Evolutionary conservation across 2,797 vertebrate species (phyloP).

Genomic region (Distichodus sexfasciatus): DNA sequence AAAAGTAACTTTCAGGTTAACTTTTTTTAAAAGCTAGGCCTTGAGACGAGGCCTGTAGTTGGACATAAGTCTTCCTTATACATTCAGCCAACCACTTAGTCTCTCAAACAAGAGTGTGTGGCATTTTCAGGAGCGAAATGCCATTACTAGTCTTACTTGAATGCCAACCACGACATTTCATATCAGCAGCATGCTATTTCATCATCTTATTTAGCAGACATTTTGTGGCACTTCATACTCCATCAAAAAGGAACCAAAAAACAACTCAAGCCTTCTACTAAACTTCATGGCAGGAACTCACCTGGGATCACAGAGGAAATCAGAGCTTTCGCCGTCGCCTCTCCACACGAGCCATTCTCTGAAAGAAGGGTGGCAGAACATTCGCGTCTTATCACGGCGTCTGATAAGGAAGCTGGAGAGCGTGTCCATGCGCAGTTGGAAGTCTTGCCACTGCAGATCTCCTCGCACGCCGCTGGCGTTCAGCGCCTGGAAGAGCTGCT

Average conservation of each 20-base stretch:
- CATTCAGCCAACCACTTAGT: not conserved
- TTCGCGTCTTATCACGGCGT: constrained; percentile 92
- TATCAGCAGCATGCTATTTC: not conserved
- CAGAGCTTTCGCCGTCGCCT: constrained; percentile 89
- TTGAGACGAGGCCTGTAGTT: not conserved
- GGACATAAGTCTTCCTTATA: too few species aligned
- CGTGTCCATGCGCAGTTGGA: constrained; percentile 90
- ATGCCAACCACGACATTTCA: not conserved
- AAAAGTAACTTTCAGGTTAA: not conserved
- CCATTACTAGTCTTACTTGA: too few species aligned
- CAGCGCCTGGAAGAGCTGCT: constrained; percentile 94
- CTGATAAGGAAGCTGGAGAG: constrained; percentile 92
- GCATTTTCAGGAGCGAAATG: not conserved
- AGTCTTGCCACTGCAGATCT: constrained; percentile 92
- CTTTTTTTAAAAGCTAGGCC: not conserved
- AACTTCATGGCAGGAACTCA: constrained; percentile 59
- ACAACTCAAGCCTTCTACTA: not conserved
- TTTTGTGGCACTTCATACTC: not conserved
- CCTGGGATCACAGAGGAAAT: constrained; percentile 98
- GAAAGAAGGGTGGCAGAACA: constrained; percentile 99
- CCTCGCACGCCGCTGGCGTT: constrained; percentile 82
- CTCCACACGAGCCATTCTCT: constrained; percentile 98
- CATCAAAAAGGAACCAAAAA: not conserved
- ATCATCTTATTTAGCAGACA: not conserved
- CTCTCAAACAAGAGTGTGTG: not conserved